phyloP scores from a whole-genome alignment of 2,888 invertebrate species.

The Copidosoma aretas region DNA sequence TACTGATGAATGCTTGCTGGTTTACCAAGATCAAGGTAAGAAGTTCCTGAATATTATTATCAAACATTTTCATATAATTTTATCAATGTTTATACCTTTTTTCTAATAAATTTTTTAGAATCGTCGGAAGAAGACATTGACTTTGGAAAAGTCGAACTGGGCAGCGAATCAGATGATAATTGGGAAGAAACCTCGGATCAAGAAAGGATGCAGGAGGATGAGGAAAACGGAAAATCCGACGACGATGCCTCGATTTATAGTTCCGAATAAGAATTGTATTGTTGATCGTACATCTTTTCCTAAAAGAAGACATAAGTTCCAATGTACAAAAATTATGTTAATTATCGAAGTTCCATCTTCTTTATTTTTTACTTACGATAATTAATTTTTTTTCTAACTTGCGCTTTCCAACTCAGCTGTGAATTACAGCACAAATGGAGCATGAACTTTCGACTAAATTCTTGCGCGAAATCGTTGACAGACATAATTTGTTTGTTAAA shows the following conservation, averaged over 20 bases:
- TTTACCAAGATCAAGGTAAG: constrained; percentile 67
- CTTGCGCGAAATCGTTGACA: constrained; percentile 5
- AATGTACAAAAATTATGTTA: constrained; percentile 36
- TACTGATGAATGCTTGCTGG: constrained; percentile 62
- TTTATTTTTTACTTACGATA: constrained; percentile 23
- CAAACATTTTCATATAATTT: neutral
- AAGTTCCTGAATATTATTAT: neutral
- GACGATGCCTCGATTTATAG: constrained; percentile 51
- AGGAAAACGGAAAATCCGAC: constrained; percentile 51
- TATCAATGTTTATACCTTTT: neutral
- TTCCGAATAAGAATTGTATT: constrained; percentile 38
- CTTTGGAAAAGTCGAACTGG: constrained; percentile 53
- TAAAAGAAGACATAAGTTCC: constrained; percentile 16
- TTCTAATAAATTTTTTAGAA: constrained; percentile 44
- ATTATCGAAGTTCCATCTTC: constrained; percentile 25
- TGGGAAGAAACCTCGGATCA: constrained; percentile 59
- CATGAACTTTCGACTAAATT: constrained; percentile 16
- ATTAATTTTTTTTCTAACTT: constrained; percentile 12
- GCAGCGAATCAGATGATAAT: constrained; percentile 56
- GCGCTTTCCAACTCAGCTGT: constrained; percentile 2
- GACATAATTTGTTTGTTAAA: constrained; percentile 14
- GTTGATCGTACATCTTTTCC: constrained; percentile 31
- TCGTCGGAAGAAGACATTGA: constrained; percentile 58
- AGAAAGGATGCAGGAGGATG: constrained; percentile 50
- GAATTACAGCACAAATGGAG: constrained; percentile 8